A percentile compares a stretch with the other conserved stretches of the same genome.
These are phyloP conservation scores for Cinara cedri DNA, from an alignment of 2,888 invertebrate genomes.

Conservation along the genomic window DNA sequence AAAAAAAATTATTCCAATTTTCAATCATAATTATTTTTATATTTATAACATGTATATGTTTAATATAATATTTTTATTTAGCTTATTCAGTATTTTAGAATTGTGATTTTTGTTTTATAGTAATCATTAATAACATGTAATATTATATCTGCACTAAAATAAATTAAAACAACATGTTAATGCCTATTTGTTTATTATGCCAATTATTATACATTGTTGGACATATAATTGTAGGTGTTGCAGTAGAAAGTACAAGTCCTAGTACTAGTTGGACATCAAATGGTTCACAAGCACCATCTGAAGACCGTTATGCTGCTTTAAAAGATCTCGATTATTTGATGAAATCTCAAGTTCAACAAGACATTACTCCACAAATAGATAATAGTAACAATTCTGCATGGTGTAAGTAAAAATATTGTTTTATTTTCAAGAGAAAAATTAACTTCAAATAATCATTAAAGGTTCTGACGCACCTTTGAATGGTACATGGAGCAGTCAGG, in stretches of 20 bases:
- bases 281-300: conserved; percentile 64
- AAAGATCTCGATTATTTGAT: conserved; percentile 84
- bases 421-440: background rate
- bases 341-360: conserved; percentile 62
- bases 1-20: no score
- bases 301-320: conserved; percentile 93
- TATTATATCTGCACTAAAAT: no score
- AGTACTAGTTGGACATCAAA: conserved; percentile 56
- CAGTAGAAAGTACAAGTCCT: conserved; percentile 57
- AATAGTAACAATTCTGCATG: conserved; percentile 49
- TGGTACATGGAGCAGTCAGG: conserved; percentile 45
- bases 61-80: no score
- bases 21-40: no score
- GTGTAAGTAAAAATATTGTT: conserved; percentile 30
- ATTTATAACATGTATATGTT: no score
- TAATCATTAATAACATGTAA: no score
- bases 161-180: background rate
- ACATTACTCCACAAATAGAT: conserved; percentile 37
- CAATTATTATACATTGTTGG: no score
- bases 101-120: no score
- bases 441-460: background rate
- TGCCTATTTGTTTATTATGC: background rate
- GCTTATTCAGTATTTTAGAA: no score
- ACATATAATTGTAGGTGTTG: conserved; percentile 51
- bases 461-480: conserved; percentile 52